Percentiles rank a stretch among this genome's conserved stretches.
phyloP scores from a whole-genome alignment of 1,140 invertebrate species.

The Heliconius nattereri region DNA sequence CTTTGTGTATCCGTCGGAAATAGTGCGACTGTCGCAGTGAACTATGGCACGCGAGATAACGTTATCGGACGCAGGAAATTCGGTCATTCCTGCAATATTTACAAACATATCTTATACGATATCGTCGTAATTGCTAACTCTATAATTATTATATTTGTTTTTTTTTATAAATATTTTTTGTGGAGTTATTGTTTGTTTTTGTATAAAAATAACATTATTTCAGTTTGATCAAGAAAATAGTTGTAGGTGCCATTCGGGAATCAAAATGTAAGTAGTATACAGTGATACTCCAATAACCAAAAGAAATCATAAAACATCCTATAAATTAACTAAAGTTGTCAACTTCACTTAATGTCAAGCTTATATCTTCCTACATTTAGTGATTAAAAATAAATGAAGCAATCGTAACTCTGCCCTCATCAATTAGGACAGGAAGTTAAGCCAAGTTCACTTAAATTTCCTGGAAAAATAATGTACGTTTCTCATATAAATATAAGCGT shows the following conservation, averaged over 20 bases:
- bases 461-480: too few species aligned
- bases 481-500: too few species aligned
- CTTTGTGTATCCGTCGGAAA: slow-evolving; percentile 48
- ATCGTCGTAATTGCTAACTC: slow-evolving; percentile 17
- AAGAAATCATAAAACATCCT: background rate
- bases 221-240: too few species aligned
- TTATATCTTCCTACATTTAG: background rate
- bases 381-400: background rate
- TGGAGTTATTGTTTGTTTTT: background rate
- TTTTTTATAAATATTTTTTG: background rate
- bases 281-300: background rate
- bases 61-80: slow-evolving; percentile 56
- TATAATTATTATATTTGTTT: background rate
- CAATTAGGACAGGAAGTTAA: background rate
- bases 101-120: slow-evolving; percentile 39
- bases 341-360: background rate
- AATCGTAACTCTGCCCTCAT: background rate
- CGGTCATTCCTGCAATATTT: slow-evolving; percentile 52
- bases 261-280: too few species aligned
- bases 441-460: background rate
- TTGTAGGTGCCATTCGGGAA: too few species aligned
- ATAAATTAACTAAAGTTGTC: background rate
- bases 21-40: slow-evolving; percentile 49
- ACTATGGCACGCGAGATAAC: slow-evolving; percentile 55
- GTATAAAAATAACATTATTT: background rate